Evolutionary conservation across 1,140 invertebrate species (phyloP).

Genomic region (Sinonovacula constricta): DNA sequence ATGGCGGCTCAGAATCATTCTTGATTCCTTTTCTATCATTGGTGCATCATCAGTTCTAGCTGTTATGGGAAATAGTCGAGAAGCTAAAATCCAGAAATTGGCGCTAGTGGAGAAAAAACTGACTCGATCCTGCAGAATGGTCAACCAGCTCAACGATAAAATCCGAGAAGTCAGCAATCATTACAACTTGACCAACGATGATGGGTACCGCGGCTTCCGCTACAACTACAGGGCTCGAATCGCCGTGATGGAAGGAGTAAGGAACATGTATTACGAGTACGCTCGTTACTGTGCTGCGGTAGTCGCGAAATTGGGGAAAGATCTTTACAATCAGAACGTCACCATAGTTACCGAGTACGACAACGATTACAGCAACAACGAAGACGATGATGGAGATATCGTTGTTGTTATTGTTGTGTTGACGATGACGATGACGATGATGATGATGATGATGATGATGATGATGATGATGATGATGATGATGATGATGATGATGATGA

Average conservation of each 20-base stretch:
- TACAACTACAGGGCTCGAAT: conserved; percentile 52
- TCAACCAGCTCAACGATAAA: conserved; percentile 59
- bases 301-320: conserved; percentile 39
- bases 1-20: too few species aligned
- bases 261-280: conserved; percentile 60
- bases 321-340: conserved; percentile 42
- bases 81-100: too few species aligned
- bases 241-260: conserved; percentile 46
- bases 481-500: too few species aligned
- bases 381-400: too few species aligned
- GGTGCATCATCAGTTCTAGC: too few species aligned
- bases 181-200: conserved; percentile 47
- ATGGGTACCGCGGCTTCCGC: conserved; percentile 42
- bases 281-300: conserved; percentile 49
- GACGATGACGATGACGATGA: neutral
- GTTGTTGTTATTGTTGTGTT: neutral
- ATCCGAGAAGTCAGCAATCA: conserved; percentile 60
- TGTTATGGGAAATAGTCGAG: too few species aligned
- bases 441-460: too few species aligned
- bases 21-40: too few species aligned
- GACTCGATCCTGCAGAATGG: conserved; percentile 57
- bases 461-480: neutral
- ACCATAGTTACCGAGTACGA: conserved; percentile 15
- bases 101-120: conserved; percentile 41
- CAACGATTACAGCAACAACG: neutral